Evolutionary conservation across 2,888 invertebrate species (phyloP), one percentile per base, ranked within the genome.

Genomic region (Baccha elongata): DNA sequence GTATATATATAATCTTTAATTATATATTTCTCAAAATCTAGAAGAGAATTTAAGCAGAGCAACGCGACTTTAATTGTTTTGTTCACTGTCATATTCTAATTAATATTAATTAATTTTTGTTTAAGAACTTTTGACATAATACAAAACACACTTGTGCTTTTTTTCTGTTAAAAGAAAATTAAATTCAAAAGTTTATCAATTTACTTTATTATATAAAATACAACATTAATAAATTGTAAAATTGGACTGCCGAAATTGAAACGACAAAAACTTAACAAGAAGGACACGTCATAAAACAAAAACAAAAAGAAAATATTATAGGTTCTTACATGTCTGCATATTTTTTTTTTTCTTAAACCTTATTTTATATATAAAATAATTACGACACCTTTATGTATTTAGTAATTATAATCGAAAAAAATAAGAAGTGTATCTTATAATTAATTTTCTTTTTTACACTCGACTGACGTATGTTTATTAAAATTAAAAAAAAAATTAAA

Each of bases 391-490:
- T 53, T 68, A 74, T 74, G n/a, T n/a, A 74, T 69, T 55, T 64
- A 55, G 35, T 42, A 68, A 62, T 55, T 48, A 50, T 73, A 73
- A 26, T 17, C 26, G 21, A 48, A 68, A 52, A 68, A 68, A 72
- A 48, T 35, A 53, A 68, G 50, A 74, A 67, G 26, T 60, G 50
- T 72, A 67, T 71, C 55, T 71, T 58, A 35, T 65, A 72, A 65
- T 78, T 55, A 67, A 50, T 17, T 60, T 72, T 72, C 10, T 78
- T 42, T 62, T 68, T 50, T 40, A 74, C 78, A 72, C 79, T 80
- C 46, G 79, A 80, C 79, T 80, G 79, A 80, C 48, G 48, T 80
- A 80, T 52, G 46, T 74, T 80, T 53, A 68, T 64, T 11, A 40
- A 35, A 55, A 42, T 29, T 15, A 35, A 60, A 52, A 44, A 19